Evolutionary conservation across 1,140 invertebrate genomes (phyloP).

Genomic region (Panulirus ornatus): DNA sequence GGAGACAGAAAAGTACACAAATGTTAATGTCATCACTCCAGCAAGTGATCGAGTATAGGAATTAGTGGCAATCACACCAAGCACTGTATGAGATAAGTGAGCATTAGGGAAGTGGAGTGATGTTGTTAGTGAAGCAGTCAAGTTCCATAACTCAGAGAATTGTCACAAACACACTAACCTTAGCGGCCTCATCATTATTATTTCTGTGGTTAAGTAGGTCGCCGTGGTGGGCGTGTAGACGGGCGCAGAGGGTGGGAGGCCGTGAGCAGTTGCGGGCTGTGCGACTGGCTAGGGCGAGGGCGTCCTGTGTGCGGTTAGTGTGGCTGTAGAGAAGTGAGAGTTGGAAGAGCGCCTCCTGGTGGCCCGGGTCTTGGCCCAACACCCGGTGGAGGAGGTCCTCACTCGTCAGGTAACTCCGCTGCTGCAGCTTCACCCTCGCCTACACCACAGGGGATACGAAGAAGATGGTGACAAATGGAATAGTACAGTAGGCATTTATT

Average conservation of each 20-base stretch:
- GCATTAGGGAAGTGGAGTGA: too few species aligned
- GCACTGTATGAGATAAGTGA: too few species aligned
- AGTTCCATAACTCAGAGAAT: too few species aligned
- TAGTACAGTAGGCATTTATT: too few species aligned
- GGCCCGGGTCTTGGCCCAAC: conserved; percentile 3
- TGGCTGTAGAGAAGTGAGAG: conserved; percentile 68
- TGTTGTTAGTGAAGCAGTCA: too few species aligned
- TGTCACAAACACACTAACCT: too few species aligned
- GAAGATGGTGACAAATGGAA: too few species aligned
- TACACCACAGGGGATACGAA: neutral
- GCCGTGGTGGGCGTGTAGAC: conserved; percentile 64
- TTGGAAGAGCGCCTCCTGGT: conserved; percentile 68
- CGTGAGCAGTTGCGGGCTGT: conserved; percentile 57
- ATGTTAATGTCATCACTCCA: too few species aligned
- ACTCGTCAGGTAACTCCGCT: conserved; percentile 55
- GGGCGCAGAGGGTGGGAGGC: conserved; percentile 64
- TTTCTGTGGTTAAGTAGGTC: conserved; percentile 58
- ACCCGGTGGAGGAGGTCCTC: conserved; percentile 45
- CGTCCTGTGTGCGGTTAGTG: conserved; percentile 68
- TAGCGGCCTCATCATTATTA: conserved; percentile 22
- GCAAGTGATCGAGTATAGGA: too few species aligned
- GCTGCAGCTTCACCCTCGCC: conserved; percentile 67
- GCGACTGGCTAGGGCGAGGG: conserved; percentile 40
- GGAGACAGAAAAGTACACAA: neutral
- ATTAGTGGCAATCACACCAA: too few species aligned